Conservation (phyloP, 2,113 vertebrate genomes). For the Halichoerus grypus region DNA sequence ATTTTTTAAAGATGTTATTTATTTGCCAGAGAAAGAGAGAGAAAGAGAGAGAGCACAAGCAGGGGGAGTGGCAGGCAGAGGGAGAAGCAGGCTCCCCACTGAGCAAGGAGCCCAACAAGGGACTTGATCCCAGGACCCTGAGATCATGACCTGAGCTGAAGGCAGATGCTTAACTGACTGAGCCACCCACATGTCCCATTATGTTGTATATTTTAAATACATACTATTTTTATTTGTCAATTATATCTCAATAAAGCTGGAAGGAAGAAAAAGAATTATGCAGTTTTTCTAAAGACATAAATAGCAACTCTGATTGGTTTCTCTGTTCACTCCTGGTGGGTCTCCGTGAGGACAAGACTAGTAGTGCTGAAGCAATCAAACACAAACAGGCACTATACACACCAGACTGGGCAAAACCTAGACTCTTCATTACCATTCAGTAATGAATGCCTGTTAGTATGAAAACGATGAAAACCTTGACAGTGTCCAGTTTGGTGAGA, state of each 20-base stretch:
- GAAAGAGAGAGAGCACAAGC: too few species aligned
- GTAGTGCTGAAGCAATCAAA: neutral
- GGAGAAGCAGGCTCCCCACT: too few species aligned
- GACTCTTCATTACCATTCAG: neutral
- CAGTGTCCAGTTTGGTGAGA: neutral
- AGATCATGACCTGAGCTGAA: too few species aligned
- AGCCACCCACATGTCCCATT: neutral
- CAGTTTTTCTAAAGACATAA: conserved; percentile 10
- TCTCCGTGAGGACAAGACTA: neutral
- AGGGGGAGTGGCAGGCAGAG: too few species aligned
- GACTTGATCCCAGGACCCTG: too few species aligned
- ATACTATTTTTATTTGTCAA: neutral
- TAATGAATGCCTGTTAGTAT: neutral
- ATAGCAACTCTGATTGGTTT: neutral
- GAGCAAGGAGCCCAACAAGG: too few species aligned
- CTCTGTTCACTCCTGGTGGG: neutral
- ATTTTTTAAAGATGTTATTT: neutral
- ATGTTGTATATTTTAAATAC: neutral
- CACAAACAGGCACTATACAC: neutral
- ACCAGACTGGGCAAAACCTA: neutral
- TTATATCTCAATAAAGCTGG: neutral
- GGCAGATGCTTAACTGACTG: too few species aligned
- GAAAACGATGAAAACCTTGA: neutral
- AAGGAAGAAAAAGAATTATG: neutral
- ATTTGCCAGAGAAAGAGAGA: too few species aligned